Conservation (phyloP, 2,797 vertebrate genomes). For the Rhinatrema bivittatum region DNA sequence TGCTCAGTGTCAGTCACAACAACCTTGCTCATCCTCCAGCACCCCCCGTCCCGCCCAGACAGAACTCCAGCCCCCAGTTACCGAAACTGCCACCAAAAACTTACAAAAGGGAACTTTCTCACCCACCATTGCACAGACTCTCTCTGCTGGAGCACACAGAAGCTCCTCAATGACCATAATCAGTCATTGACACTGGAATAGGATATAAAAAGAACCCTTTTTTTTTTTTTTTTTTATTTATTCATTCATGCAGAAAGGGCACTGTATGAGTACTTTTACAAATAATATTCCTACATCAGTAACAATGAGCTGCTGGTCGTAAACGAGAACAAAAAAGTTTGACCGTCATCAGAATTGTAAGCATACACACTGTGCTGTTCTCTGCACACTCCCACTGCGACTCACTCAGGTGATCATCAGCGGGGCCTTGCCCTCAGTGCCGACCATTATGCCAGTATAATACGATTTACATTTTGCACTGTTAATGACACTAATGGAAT, state of each 20-base stretch:
- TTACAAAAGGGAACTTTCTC: conserved; percentile 88
- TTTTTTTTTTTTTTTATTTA: conserved; percentile 28
- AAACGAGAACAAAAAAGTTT: conserved; percentile 30
- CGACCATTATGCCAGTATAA: conserved; percentile 66
- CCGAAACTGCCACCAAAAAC: conserved; percentile 98
- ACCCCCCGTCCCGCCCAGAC: conserved; percentile 82
- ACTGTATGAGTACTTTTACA: conserved; percentile 46
- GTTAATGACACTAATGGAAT: conserved; percentile 61
- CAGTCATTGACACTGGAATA: conserved; percentile 69
- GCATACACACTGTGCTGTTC: conserved; percentile 10
- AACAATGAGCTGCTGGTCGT: conserved; percentile 60
- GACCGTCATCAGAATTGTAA: conserved; percentile 28
- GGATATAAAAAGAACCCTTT: conserved; percentile 50
- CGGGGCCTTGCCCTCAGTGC: conserved; percentile 73
- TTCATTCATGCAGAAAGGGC: conserved; percentile 52
- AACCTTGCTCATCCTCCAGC: conserved; percentile 61
- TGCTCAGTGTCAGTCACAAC: conserved; percentile 68
- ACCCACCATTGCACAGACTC: conserved; percentile 75
- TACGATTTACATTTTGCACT: conserved; percentile 70
- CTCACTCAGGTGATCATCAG: conserved; percentile 77
- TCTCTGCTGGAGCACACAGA: conserved; percentile 84
- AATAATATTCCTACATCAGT: conserved; percentile 41
- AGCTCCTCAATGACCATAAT: conserved; percentile 77
- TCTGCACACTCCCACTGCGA: conserved; percentile 16
- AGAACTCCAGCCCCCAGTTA: conserved; percentile 80